These are phyloP conservation scores for Steinernema hermaphroditum DNA, from an alignment of 2,888 invertebrate species.

Conservation along the genomic window DNA sequence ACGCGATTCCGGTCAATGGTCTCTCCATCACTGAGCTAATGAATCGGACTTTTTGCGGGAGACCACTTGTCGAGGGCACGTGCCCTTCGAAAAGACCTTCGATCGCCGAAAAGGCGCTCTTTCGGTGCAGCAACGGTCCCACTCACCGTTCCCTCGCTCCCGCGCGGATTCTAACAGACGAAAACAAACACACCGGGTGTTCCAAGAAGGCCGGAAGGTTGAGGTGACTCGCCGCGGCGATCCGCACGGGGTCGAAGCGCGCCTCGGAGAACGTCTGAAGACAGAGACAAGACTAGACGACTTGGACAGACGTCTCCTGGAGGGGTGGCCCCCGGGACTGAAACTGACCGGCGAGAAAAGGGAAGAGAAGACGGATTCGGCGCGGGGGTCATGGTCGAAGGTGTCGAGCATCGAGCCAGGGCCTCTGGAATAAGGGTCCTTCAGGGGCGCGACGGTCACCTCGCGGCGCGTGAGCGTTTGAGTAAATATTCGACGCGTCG, in stretches of 20 bases:
- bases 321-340: no score
- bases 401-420: background rate
- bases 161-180: background rate
- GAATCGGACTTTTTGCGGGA: no score
- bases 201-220: slow-evolving; percentile 21
- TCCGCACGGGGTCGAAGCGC: slow-evolving; percentile 21
- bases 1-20: no score
- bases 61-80: no score
- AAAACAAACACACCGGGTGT: slow-evolving; percentile 24
- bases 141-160: no score
- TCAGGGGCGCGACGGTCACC: background rate
- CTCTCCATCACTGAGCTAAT: no score
- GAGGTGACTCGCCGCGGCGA: slow-evolving; percentile 26
- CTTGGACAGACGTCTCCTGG: no score
- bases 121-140: no score
- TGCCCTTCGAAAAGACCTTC: no score
- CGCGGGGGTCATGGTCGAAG: slow-evolving; percentile 10
- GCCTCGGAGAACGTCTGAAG: slow-evolving; percentile 2
- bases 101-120: no score
- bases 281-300: background rate
- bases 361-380: slow-evolving; percentile 15
- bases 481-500: slow-evolving; percentile 16
- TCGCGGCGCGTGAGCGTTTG: slow-evolving; percentile 1
- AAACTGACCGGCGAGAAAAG: slow-evolving; percentile 20
- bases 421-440: background rate